Conservation (phyloP, 2,888 invertebrate species). For the Torymus tubicola region DNA sequence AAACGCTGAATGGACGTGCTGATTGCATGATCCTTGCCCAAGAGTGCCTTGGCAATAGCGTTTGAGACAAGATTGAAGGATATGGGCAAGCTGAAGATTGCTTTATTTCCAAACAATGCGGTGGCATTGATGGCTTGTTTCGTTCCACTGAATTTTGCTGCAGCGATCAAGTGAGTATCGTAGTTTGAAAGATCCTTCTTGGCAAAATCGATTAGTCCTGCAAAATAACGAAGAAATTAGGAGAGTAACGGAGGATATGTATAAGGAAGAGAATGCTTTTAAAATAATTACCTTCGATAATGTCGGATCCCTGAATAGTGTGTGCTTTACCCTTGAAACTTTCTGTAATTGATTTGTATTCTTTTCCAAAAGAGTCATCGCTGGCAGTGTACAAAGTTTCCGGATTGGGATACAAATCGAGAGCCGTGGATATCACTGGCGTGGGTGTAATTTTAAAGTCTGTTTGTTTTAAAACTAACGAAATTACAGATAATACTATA, state of each 20-base stretch:
- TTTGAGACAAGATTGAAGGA: conserved; percentile 78
- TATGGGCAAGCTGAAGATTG: conserved; percentile 79
- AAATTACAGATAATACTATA: conserved; percentile 25
- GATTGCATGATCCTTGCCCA: conserved; percentile 66
- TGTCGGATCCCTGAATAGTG: no score
- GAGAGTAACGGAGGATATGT: no score
- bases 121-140: conserved; percentile 64
- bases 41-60: conserved; percentile 68
- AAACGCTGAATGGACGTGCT: conserved; percentile 65
- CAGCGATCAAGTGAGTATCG: conserved; percentile 77
- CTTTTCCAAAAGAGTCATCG: conserved; percentile 54
- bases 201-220: conserved; percentile 76
- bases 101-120: conserved; percentile 77
- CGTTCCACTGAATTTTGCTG: conserved; percentile 76
- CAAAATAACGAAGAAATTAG: conserved; percentile 60
- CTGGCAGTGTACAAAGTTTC: conserved; percentile 67
- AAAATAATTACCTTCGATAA: no score
- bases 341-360: conserved; percentile 61
- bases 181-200: conserved; percentile 74
- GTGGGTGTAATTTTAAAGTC: neutral
- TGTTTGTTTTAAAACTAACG: conserved; percentile 28
- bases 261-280: no score
- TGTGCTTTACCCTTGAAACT: conserved; percentile 60
- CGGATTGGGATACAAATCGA: conserved; percentile 68
- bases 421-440: conserved; percentile 66